phyloP scores from a whole-genome alignment of 2,113 vertebrate species.

The Osmerus mordax region DNA sequence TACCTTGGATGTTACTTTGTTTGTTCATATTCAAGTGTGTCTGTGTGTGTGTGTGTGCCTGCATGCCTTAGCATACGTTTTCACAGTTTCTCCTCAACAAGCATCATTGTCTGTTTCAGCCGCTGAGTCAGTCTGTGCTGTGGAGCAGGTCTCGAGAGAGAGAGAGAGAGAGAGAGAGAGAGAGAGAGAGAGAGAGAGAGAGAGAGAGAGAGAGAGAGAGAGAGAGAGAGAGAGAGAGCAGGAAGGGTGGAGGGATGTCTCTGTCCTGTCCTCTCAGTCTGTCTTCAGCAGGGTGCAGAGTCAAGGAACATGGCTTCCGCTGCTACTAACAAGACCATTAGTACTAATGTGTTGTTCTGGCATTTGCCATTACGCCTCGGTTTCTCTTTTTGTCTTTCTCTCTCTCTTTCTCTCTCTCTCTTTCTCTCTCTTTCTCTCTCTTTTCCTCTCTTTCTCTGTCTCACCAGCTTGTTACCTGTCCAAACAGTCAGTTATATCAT shows the following conservation, averaged over 20 bases:
- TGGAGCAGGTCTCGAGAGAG: neutral
- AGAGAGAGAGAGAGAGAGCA: neutral
- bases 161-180: neutral
- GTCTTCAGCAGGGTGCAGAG: neutral
- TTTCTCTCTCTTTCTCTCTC: neutral
- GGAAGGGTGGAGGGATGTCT: neutral
- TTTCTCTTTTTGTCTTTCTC: neutral
- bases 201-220: neutral
- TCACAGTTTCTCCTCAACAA: neutral
- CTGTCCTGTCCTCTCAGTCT: neutral
- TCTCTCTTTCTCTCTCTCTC: neutral
- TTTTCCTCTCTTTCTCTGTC: neutral
- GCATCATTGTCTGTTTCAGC: too few species aligned
- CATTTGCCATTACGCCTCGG: neutral
- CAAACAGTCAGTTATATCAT: neutral
- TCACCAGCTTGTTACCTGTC: constrained; percentile 7
- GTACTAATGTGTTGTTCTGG: constrained; percentile 1
- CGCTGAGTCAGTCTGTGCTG: neutral
- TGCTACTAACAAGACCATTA: constrained; percentile 20
- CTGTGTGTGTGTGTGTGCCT: constrained; percentile 3
- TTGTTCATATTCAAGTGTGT: neutral
- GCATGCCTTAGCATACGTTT: neutral
- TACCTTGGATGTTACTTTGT: constrained; percentile 43
- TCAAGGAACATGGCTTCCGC: neutral
- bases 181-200: neutral